A percentile compares a stretch with the other conserved stretches of the same genome.
Evolutionary conservation across 2,888 invertebrate genomes (phyloP).

Genomic region (Rhodophaea formosa): DNA sequence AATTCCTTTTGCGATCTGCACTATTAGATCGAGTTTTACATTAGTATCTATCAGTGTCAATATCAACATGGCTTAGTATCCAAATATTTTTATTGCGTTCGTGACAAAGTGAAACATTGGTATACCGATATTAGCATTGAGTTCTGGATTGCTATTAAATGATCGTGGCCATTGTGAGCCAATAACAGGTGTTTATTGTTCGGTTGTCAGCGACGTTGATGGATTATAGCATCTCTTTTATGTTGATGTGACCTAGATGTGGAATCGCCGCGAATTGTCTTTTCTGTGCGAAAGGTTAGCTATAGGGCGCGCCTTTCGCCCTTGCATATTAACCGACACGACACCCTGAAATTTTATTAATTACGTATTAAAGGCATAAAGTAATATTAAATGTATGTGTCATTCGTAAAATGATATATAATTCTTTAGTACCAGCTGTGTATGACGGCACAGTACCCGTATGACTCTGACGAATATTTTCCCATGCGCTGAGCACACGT

Average conservation of each 20-base stretch:
- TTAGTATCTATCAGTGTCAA: not conserved
- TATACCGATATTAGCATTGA: constrained; percentile 19
- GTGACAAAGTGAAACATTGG: constrained; percentile 14
- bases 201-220: constrained; percentile 51
- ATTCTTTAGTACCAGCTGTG: not conserved
- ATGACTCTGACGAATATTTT: not conserved
- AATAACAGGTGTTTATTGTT: constrained; percentile 50
- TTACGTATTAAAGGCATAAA: not conserved
- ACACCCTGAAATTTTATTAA: not conserved
- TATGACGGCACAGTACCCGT: not conserved
- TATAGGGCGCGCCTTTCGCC: not conserved
- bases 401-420: not conserved
- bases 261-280: constrained; percentile 48
- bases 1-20: no score
- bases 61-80: not conserved
- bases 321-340: not conserved
- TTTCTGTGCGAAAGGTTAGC: constrained; percentile 11
- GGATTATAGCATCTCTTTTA: constrained; percentile 50
- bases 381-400: not conserved
- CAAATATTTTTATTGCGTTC: constrained; percentile 15
- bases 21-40: no score
- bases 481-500: constrained; percentile 10
- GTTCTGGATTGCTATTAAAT: constrained; percentile 24
- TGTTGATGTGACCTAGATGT: constrained; percentile 47
- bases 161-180: constrained; percentile 28